phyloP scores from a whole-genome alignment of 2,888 invertebrate genomes.

The Thereva unica region DNA sequence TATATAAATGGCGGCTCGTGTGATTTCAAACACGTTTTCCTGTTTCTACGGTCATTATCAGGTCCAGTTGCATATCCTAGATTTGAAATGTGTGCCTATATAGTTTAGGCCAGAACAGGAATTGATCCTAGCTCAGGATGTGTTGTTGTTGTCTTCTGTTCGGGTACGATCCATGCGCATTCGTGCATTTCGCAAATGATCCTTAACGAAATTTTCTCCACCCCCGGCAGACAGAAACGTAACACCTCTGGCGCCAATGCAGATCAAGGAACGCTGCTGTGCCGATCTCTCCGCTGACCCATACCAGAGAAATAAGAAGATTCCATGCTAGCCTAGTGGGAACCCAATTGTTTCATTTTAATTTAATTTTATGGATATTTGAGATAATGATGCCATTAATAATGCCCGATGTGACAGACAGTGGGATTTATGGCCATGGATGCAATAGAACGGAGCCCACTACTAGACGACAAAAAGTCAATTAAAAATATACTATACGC shows the following conservation, averaged over 20 bases:
- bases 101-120: not conserved
- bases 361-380: constrained; percentile 42
- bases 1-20: constrained; percentile 18
- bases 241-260: constrained; percentile 41
- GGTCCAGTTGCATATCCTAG: constrained; percentile 33
- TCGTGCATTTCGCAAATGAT: constrained; percentile 40
- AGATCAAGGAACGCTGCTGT: constrained; percentile 7
- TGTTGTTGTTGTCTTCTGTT: not conserved
- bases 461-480: constrained; percentile 24
- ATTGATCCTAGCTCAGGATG: not conserved
- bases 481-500: constrained; percentile 33
- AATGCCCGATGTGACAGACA: constrained; percentile 33
- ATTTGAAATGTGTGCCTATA: constrained; percentile 17
- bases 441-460: not conserved
- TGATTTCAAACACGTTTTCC: constrained; percentile 35
- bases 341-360: constrained; percentile 33
- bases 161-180: not conserved
- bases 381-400: constrained; percentile 40
- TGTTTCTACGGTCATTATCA: constrained; percentile 30
- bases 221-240: constrained; percentile 40
- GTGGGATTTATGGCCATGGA: constrained; percentile 22
- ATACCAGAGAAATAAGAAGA: constrained; percentile 1
- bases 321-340: not conserved
- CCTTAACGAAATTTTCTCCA: constrained; percentile 40
- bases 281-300: constrained; percentile 1